Percentiles rank a stretch among this genome's conserved stretches.
Conservation (phyloP, 1,140 invertebrate species). For the Drosophila sproati region DNA sequence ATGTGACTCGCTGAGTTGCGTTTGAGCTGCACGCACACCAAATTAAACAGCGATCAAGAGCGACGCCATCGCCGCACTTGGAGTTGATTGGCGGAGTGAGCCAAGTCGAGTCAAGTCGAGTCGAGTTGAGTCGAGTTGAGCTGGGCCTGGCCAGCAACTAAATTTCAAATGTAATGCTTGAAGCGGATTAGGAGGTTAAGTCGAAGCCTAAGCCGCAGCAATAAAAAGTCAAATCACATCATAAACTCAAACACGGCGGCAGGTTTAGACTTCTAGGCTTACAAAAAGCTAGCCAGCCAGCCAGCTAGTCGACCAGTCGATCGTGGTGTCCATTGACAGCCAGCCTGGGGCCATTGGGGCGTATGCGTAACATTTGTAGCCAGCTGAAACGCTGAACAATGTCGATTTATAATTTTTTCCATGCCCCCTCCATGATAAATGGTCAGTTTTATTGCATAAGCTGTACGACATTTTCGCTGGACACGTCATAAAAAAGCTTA, state of each 20-base stretch:
- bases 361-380: slow-evolving; percentile 70
- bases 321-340: slow-evolving; percentile 34
- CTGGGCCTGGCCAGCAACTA: slow-evolving; percentile 12
- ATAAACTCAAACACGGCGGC: slow-evolving; percentile 45
- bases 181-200: slow-evolving; percentile 68
- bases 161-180: slow-evolving; percentile 29
- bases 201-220: slow-evolving; percentile 54
- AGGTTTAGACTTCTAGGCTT: slow-evolving; percentile 35
- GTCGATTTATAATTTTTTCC: slow-evolving; percentile 53
- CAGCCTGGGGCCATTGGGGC: slow-evolving; percentile 71
- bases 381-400: slow-evolving; percentile 40
- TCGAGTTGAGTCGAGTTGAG: slow-evolving; percentile 12
- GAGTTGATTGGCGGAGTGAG: slow-evolving; percentile 49
- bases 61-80: slow-evolving; percentile 47
- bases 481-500: slow-evolving; percentile 46
- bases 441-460: slow-evolving; percentile 80
- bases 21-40: slow-evolving; percentile 31
- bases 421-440: slow-evolving; percentile 67
- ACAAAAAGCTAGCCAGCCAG: background rate
- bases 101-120: background rate
- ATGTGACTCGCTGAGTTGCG: slow-evolving; percentile 37
- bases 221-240: slow-evolving; percentile 66
- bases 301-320: slow-evolving; percentile 30
- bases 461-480: slow-evolving; percentile 79
- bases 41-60: slow-evolving; percentile 35